These are phyloP conservation scores for Saccostrea glomerata DNA, from an alignment of 1,140 invertebrate genomes.

Conservation along the genomic window DNA sequence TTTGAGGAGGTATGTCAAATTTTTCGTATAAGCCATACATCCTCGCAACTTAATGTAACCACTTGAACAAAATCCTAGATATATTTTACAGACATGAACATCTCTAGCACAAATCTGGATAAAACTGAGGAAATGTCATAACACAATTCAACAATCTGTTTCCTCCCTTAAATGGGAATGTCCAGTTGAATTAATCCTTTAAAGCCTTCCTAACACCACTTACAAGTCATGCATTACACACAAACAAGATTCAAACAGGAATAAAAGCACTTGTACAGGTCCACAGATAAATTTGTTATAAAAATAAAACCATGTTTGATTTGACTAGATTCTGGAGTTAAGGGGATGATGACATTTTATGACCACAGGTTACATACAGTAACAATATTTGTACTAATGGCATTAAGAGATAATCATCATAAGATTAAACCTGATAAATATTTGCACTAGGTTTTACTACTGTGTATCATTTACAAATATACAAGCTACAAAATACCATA, in stretches of 20 bases:
- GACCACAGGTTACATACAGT: conserved; percentile 13
- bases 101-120: neutral
- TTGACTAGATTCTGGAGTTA: conserved; percentile 6
- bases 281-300: neutral
- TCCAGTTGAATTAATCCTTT: neutral
- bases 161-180: conserved; percentile 5
- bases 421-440: neutral
- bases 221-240: neutral
- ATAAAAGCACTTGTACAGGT: neutral
- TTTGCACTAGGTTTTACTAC: neutral
- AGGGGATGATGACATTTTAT: conserved; percentile 20
- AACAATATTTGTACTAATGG: conserved; percentile 32
- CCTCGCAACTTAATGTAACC: neutral
- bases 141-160: conserved; percentile 21
- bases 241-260: neutral
- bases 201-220: neutral
- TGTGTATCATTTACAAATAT: neutral
- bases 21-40: neutral
- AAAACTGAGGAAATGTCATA: conserved; percentile 30
- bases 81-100: neutral
- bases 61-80: neutral
- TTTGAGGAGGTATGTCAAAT: conserved; percentile 11
- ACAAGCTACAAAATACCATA: neutral
- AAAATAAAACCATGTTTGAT: neutral
- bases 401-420: conserved; percentile 15